Evolutionary conservation across 2,888 invertebrate species (phyloP).

Genomic region (Silvanus unidentatus): DNA sequence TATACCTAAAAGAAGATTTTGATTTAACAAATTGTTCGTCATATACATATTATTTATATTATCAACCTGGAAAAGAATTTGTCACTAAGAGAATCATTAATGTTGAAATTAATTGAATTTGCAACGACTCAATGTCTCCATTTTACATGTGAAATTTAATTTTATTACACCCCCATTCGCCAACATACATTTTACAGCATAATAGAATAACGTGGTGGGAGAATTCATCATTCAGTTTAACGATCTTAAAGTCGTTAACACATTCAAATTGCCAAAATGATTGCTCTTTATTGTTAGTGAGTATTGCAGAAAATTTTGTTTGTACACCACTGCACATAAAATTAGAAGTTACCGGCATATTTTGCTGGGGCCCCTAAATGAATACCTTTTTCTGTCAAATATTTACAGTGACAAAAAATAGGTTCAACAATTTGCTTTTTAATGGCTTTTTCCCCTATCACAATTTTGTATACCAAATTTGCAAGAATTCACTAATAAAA

Average conservation of each 20-base stretch:
- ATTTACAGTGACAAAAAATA: too few species aligned
- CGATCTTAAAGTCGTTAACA: slow-evolving; percentile 29
- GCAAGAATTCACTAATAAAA: too few species aligned
- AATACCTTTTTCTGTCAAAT: too few species aligned
- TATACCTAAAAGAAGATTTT: too few species aligned
- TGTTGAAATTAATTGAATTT: slow-evolving; percentile 16
- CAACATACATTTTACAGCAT: slow-evolving; percentile 16
- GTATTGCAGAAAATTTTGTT: slow-evolving; percentile 13
- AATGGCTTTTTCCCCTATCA: too few species aligned
- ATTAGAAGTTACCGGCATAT: slow-evolving; percentile 18
- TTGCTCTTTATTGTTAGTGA: slow-evolving; percentile 14
- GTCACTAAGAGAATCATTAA: slow-evolving; percentile 1
- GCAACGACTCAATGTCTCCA: slow-evolving; percentile 19
- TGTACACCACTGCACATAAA: slow-evolving; percentile 15
- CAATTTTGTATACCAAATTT: too few species aligned
- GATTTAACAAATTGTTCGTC: too few species aligned
- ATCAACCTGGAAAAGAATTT: not conserved
- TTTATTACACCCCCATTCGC: slow-evolving; percentile 15
- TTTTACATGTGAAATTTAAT: slow-evolving; percentile 21
- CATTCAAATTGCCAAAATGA: slow-evolving; percentile 25
- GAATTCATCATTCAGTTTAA: slow-evolving; percentile 27
- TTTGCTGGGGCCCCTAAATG: too few species aligned
- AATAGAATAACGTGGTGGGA: slow-evolving; percentile 17
- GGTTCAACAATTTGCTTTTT: too few species aligned
- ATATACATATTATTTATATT: too few species aligned